A percentile compares a stretch with the other conserved stretches of the same genome.
These are phyloP conservation scores for Halesus radiatus DNA, from an alignment of 1,140 invertebrate genomes.

Conservation along the genomic window DNA sequence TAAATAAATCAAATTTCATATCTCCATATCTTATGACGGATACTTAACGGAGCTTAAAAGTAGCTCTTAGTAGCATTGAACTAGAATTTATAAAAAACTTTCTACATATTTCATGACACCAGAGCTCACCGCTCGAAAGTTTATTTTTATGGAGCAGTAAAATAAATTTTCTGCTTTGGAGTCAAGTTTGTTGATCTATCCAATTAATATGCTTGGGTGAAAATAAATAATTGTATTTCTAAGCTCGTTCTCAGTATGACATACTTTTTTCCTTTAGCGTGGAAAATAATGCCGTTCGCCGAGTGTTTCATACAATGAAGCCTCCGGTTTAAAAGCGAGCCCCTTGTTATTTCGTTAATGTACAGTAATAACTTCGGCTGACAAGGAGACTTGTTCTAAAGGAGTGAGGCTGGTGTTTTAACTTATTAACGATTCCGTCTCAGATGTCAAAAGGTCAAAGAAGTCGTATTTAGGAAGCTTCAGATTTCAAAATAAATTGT, in stretches of 20 bases:
- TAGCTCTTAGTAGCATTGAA: too few species aligned
- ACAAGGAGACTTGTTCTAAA: neutral
- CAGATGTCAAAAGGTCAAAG: constrained; percentile 16
- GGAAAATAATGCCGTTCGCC: neutral
- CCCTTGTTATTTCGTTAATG: constrained; percentile 12
- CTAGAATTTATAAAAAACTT: too few species aligned
- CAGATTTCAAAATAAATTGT: neutral
- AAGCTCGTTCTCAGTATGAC: neutral
- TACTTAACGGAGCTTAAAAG: too few species aligned
- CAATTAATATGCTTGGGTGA: too few species aligned
- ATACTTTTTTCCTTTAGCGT: neutral
- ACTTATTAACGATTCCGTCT: constrained; percentile 25
- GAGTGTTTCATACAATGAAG: neutral
- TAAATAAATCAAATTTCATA: too few species aligned
- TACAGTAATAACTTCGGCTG: constrained; percentile 20
- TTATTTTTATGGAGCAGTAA: too few species aligned
- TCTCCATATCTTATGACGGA: too few species aligned
- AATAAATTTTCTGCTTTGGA: too few species aligned
- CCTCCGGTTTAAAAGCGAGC: neutral
- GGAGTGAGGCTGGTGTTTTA: constrained; percentile 8
- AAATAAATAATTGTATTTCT: too few species aligned
- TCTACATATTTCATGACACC: too few species aligned
- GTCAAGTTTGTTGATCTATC: too few species aligned
- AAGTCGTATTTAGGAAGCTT: constrained; percentile 7
- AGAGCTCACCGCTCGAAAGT: too few species aligned